A percentile compares a stretch with the other conserved stretches of the same genome.
Conservation (phyloP, 1,140 invertebrate species). For the Camponotus pennsylvanicus region DNA sequence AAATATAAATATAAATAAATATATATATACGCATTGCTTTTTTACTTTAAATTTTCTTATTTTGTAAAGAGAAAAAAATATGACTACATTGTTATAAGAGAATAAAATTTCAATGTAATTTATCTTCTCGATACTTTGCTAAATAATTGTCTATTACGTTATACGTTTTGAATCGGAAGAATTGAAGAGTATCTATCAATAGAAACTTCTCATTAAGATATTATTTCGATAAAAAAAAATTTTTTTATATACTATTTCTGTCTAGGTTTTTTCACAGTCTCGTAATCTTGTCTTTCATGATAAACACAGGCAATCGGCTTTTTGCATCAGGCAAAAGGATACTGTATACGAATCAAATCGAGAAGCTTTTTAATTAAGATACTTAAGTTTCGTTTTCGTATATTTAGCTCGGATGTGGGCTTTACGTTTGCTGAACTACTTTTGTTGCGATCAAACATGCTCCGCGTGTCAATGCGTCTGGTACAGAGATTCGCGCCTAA, state of each 20-base stretch:
- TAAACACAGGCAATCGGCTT: background rate
- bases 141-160: slow-evolving; percentile 1
- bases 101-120: background rate
- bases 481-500: background rate
- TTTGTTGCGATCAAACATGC: background rate
- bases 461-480: background rate
- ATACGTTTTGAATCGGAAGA: background rate
- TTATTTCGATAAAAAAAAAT: background rate
- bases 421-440: slow-evolving; percentile 1
- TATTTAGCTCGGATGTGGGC: background rate
- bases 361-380: background rate
- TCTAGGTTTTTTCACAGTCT: background rate
- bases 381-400: slow-evolving; percentile 1
- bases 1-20: too few species aligned
- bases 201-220: slow-evolving; percentile 9
- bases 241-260: too few species aligned
- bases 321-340: background rate
- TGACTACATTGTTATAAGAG: too few species aligned
- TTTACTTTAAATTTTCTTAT: too few species aligned
- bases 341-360: background rate
- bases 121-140: background rate
- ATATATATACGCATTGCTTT: background rate
- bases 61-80: too few species aligned
- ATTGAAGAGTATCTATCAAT: background rate
- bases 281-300: background rate